Base-by-base conservation (phyloP, 2,113 vertebrate genomes). In the Trinectes maculatus region DNA sequence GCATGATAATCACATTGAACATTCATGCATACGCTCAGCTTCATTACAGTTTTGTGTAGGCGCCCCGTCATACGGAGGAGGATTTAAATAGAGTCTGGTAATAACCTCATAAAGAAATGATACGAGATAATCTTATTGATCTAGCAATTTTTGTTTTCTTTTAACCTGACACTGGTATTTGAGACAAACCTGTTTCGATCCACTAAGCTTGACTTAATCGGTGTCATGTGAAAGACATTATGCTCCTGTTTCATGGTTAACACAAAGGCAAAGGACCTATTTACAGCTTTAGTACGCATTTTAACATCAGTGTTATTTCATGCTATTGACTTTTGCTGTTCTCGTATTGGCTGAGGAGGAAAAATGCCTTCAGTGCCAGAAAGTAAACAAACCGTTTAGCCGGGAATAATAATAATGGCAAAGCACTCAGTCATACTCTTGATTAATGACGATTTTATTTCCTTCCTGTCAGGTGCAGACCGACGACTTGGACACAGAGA, bases 381-480 rank as follows among this genome's bases (percentile, higher is more conserved):
- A 8, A 25, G 28, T 9, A 34, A 64, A 72, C 34, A 21, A 44
- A 51, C 8, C n/a, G 15, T 53, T 16, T 1, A n/a, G 13, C 10
- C 12, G 7, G 25, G 19, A 49, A 19, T 24, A 40, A 15, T 24
- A 40, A 15, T 24, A 48, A 47, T 11, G 6, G 16, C 39, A 15
- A 47, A 21, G 7, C 18, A 2, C 15, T 9, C 25, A 16, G 26
- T 55, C 21, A 34, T 25, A 15, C 1, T 44, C 13, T 9, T 46
- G 48, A 57, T 42, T 34, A 1, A 36, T 52, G 25, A 26, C 29
- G 6, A 3, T 34, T 46, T 65, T 13, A 8, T 54, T 52, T 40
- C 29, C 26, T 47, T 36, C 4, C 16, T 3, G 0, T 1, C 80
- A 89, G 89, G 82, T 67, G 18, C 46, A 60, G 25, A 74, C 29